phyloP scores from a whole-genome alignment of 2,797 vertebrate genomes.

The Girardinus metallicus region DNA sequence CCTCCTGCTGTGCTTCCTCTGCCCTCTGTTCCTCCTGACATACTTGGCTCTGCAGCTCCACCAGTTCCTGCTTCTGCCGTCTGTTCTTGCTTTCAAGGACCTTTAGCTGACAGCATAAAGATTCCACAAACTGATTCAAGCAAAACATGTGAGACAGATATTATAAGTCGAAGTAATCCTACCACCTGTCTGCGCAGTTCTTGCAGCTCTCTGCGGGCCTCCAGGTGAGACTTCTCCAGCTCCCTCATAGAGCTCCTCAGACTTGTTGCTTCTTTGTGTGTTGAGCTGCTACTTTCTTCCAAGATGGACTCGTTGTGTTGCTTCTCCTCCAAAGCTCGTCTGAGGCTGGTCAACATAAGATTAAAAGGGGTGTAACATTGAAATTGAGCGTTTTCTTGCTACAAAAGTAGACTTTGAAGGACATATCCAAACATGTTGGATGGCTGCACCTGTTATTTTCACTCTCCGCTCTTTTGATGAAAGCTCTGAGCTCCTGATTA shows the following conservation, averaged over 20 bases:
- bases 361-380: not conserved
- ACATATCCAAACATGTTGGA: not conserved
- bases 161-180: conserved; percentile 5
- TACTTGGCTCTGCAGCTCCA: conserved; percentile 76
- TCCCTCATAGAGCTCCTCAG: conserved; percentile 78
- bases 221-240: conserved; percentile 76
- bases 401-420: not conserved
- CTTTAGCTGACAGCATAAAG: conserved; percentile 77
- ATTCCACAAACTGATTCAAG: conserved; percentile 15
- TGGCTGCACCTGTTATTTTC: conserved; percentile 85
- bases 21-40: conserved; percentile 75
- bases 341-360: conserved; percentile 72
- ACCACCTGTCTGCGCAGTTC: conserved; percentile 84
- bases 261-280: conserved; percentile 72
- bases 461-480: conserved; percentile 77
- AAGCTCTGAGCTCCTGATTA: conserved; percentile 80
- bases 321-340: conserved; percentile 80
- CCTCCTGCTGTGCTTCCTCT: conserved; percentile 76
- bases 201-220: conserved; percentile 80
- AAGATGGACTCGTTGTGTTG: conserved; percentile 79
- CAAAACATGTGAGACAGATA: conserved; percentile 38
- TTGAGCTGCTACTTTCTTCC: conserved; percentile 73
- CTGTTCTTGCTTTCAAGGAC: conserved; percentile 77
- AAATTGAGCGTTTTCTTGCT: not conserved
- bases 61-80: conserved; percentile 76